These are phyloP conservation scores for Apamea epomidion DNA, from an alignment of 2,888 invertebrate genomes.

Conservation along the genomic window DNA sequence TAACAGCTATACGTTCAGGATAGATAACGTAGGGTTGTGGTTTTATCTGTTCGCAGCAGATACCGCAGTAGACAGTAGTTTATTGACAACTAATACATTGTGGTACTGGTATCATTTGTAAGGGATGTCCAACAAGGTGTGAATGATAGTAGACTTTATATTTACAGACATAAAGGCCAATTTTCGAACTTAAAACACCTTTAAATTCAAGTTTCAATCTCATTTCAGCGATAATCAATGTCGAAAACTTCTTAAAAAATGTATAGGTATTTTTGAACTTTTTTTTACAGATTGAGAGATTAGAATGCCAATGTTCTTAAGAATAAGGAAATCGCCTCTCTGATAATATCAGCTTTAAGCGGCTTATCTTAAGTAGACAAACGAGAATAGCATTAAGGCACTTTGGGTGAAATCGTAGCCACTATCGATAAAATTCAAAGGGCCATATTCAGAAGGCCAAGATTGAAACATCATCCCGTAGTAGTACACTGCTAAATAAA, in stretches of 20 bases:
- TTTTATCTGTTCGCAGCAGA: conserved; percentile 57
- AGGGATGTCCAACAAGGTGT: not conserved
- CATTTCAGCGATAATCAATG: not conserved
- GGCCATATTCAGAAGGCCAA: too few species aligned
- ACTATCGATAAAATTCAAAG: too few species aligned
- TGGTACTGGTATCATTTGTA: conserved; percentile 16
- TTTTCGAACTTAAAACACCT: not conserved
- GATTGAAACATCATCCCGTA: too few species aligned
- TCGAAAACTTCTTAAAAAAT: not conserved
- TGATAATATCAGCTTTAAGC: too few species aligned
- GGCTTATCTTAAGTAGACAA: too few species aligned
- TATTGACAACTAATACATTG: conserved; percentile 57
- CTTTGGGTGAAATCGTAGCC: too few species aligned
- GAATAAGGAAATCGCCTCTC: too few species aligned
- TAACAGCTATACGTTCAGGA: not conserved
- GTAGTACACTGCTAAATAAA: too few species aligned
- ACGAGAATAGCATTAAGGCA: too few species aligned
- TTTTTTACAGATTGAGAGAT: too few species aligned
- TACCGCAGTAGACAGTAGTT: conserved; percentile 39
- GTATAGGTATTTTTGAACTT: too few species aligned
- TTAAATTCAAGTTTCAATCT: not conserved
- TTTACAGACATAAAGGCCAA: not conserved
- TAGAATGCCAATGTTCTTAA: too few species aligned
- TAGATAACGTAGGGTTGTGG: conserved; percentile 47
- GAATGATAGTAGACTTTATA: not conserved